Conservation (phyloP, 2,888 invertebrate genomes). For the Watsonalla binaria region DNA sequence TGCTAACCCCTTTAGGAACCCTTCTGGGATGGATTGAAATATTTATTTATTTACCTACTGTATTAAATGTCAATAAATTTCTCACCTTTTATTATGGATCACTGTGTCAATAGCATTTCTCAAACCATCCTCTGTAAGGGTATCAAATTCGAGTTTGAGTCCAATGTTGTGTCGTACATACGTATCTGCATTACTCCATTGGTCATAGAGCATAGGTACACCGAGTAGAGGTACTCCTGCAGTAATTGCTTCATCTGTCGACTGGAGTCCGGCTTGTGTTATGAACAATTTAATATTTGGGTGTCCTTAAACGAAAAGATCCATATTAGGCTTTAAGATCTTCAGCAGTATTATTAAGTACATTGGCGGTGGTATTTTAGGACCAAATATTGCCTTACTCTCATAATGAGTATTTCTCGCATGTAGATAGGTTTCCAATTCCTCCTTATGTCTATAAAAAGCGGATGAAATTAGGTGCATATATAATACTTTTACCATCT, state of each 20-base stretch:
- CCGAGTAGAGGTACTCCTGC: slow-evolving; percentile 52
- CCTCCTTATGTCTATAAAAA: no score
- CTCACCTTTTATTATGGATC: slow-evolving; percentile 6
- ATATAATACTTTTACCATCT: no score
- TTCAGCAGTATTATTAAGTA: no score
- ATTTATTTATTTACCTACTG: slow-evolving; percentile 13
- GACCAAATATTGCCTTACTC: no score
- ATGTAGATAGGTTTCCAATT: no score
- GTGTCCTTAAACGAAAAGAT: slow-evolving; percentile 33
- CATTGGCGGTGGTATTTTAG: no score
- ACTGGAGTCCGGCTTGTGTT: slow-evolving; percentile 62
- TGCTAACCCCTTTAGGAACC: no score
- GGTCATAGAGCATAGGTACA: slow-evolving; percentile 55
- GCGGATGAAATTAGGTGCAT: no score
- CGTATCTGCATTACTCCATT: slow-evolving; percentile 47
- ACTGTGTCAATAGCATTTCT: slow-evolving; percentile 4
- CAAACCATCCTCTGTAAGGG: slow-evolving; percentile 1
- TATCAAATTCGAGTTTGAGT: slow-evolving; percentile 15
- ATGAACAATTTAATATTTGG: slow-evolving; percentile 62
- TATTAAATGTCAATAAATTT: not conserved
- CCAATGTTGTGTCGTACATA: slow-evolving; percentile 37
- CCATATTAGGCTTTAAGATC: no score
- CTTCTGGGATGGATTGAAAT: no score
- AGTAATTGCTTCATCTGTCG: slow-evolving; percentile 56
- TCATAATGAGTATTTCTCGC: no score